phyloP scores from a whole-genome alignment of 1,140 invertebrate genomes.

The Micrasema longulum region DNA sequence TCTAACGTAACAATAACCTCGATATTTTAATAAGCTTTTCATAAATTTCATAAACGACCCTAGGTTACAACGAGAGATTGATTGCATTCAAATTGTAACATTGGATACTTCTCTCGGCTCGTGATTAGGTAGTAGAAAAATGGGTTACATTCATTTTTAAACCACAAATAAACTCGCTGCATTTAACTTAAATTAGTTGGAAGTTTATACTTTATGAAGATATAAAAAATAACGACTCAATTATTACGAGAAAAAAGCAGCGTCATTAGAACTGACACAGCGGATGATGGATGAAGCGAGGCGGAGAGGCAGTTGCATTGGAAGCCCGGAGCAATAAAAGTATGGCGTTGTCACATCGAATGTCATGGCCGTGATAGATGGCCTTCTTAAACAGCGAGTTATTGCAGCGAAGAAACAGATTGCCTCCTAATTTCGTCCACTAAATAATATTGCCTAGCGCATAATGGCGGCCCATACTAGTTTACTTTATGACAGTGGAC shows the following conservation, averaged over 20 bases:
- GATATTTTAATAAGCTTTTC: slow-evolving; percentile 16
- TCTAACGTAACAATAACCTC: slow-evolving; percentile 16
- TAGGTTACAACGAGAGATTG: neutral
- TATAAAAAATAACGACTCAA: slow-evolving; percentile 19
- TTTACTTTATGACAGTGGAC: no score
- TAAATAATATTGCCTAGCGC: neutral
- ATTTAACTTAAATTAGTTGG: no score
- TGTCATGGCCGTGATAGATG: neutral
- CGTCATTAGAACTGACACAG: neutral
- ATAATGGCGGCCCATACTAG: neutral
- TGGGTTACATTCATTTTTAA: no score
- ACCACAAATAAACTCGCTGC: no score
- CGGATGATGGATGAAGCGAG: slow-evolving; percentile 11
- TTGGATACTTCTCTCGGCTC: neutral
- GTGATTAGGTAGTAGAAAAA: no score
- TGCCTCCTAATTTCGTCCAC: slow-evolving; percentile 10
- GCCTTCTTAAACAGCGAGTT: slow-evolving; percentile 6
- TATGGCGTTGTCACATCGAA: slow-evolving; percentile 5
- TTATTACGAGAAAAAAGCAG: slow-evolving; percentile 12
- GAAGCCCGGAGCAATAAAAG: neutral
- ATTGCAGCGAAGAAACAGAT: slow-evolving; percentile 7
- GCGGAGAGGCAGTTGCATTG: slow-evolving; percentile 5
- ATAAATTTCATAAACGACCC: slow-evolving; percentile 11
- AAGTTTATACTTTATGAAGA: neutral
- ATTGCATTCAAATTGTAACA: slow-evolving; percentile 1